Evolutionary conservation across 2,888 invertebrate genomes (phyloP).

Genomic region (Archaeoteleia sp.): DNA sequence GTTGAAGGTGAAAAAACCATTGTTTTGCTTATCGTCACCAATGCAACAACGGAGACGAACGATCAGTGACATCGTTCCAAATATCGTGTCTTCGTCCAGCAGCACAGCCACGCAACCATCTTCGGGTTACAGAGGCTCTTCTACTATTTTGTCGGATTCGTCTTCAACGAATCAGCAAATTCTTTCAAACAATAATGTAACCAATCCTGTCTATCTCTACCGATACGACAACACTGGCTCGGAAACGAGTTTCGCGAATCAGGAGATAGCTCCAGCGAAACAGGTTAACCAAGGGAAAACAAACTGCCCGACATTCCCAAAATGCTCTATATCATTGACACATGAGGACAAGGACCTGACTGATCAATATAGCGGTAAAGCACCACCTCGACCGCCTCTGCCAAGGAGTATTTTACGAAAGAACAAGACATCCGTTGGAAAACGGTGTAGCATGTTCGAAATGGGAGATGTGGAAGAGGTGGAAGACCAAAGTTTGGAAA

Average conservation of each 20-base stretch:
- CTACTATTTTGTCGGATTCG: conserved; percentile 87
- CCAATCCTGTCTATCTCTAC: conserved; percentile 85
- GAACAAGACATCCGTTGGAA: conserved; percentile 61
- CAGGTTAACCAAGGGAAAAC: conserved; percentile 57
- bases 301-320: conserved; percentile 79
- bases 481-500: conserved; percentile 75
- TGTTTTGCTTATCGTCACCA: conserved; percentile 78
- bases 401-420: conserved; percentile 85
- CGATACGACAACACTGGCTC: conserved; percentile 87
- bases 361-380: conserved; percentile 72
- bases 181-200: conserved; percentile 67
- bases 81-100: conserved; percentile 80
- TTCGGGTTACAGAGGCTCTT: conserved; percentile 90
- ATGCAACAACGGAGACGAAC: conserved; percentile 77
- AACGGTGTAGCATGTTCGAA: conserved; percentile 88
- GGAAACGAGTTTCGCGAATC: conserved; percentile 81
- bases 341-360: conserved; percentile 74
- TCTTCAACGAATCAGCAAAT: conserved; percentile 82
- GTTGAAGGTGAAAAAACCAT: conserved; percentile 75
- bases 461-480: conserved; percentile 79
- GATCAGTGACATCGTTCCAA: conserved; percentile 77
- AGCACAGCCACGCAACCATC: conserved; percentile 87
- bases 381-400: conserved; percentile 83
- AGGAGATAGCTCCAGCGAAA: conserved; percentile 59
- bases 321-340: conserved; percentile 80